Evolutionary conservation across 2,113 vertebrate species (phyloP).

Genomic region (Archilochus colubris): DNA sequence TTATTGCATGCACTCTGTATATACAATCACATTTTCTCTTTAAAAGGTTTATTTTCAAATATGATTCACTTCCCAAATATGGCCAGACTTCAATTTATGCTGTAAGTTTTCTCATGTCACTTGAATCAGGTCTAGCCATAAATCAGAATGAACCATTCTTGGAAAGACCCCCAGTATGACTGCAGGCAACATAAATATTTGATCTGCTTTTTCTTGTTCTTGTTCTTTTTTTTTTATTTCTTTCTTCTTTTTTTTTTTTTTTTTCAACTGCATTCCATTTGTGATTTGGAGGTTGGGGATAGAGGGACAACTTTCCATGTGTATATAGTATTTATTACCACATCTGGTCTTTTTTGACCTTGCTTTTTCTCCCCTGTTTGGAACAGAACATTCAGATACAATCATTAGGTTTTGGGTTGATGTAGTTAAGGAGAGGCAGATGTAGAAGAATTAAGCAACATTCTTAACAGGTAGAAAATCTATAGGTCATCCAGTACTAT

Average conservation of each 20-base stretch:
- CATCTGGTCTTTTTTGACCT: background rate
- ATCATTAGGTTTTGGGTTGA: background rate
- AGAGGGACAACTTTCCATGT: background rate
- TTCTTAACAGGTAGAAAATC: background rate
- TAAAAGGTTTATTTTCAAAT: background rate
- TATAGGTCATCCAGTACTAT: background rate
- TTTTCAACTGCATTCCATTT: background rate
- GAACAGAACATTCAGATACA: background rate
- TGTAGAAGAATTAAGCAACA: background rate
- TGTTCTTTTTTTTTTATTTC: background rate
- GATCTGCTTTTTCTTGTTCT: background rate
- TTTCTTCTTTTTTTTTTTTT: background rate
- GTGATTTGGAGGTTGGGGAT: background rate
- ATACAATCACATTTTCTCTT: background rate
- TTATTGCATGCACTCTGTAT: background rate
- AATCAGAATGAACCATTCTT: slow-evolving; percentile 15
- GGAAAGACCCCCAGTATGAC: slow-evolving; percentile 16
- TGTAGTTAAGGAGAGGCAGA: background rate
- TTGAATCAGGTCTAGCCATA: background rate
- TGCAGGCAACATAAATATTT: slow-evolving; percentile 70
- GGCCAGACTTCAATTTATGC: background rate
- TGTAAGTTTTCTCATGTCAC: slow-evolving; percentile 19
- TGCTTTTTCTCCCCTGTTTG: background rate
- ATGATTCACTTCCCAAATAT: background rate
- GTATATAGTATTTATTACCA: background rate